Conservation (phyloP, 2,113 vertebrate species). For the Oreochromis niloticus region DNA sequence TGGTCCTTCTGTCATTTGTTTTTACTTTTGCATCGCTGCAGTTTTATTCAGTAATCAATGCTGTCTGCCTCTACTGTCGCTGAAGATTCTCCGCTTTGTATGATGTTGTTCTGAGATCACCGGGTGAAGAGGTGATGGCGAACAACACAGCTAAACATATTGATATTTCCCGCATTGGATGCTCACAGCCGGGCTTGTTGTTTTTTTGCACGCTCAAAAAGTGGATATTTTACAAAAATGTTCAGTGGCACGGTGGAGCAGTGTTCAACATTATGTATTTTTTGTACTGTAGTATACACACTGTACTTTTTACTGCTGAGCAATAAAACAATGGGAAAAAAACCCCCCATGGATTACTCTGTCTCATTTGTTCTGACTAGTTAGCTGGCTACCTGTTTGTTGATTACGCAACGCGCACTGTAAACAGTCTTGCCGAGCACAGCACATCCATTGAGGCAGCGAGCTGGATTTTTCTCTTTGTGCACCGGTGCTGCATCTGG, state of each 20-base stretch:
- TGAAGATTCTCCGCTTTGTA: conserved; percentile 37
- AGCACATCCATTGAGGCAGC: conserved; percentile 38
- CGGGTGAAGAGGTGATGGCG: neutral
- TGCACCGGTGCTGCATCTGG: conserved; percentile 7
- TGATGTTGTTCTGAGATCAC: conserved; percentile 17
- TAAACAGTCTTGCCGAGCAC: conserved; percentile 11
- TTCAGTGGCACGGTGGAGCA: conserved; percentile 54
- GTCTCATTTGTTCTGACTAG: neutral
- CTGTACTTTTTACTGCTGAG: conserved; percentile 80
- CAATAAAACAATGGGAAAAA: conserved; percentile 65
- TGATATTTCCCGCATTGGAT: conserved; percentile 42
- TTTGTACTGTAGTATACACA: conserved; percentile 78
- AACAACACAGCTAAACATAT: conserved; percentile 4
- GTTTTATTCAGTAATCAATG: conserved; percentile 54
- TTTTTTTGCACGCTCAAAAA: conserved; percentile 64
- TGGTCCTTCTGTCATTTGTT: conserved; percentile 49
- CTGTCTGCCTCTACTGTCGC: conserved; percentile 52
- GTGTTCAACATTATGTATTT: conserved; percentile 69
- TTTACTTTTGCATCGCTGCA: conserved; percentile 35
- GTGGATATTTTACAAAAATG: conserved; percentile 58
- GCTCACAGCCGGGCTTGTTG: conserved; percentile 56
- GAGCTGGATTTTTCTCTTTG: conserved; percentile 48
- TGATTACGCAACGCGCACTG: neutral
- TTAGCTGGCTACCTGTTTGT: neutral
- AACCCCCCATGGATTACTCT: neutral